phyloP scores from a whole-genome alignment of 2,797 vertebrate species.

The Diceros bicornis region DNA sequence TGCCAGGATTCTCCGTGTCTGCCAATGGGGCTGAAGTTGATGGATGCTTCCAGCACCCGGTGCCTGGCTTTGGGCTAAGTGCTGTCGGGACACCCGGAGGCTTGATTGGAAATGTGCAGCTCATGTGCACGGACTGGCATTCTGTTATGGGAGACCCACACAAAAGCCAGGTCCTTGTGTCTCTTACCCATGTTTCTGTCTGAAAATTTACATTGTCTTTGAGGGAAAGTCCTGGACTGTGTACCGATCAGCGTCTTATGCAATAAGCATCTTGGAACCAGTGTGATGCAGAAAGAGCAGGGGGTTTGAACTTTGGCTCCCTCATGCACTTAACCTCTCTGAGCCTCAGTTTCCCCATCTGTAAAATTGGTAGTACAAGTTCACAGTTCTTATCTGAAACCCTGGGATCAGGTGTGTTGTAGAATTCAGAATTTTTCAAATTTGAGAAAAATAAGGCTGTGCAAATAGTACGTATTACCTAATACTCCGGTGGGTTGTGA shows the following conservation, averaged over 20 bases:
- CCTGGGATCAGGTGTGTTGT: not conserved
- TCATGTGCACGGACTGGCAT: not conserved
- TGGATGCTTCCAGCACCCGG: not conserved
- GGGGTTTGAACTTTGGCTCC: not conserved
- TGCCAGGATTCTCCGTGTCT: not conserved
- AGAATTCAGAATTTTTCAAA: not conserved
- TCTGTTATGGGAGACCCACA: not conserved
- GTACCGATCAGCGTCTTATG: fast-evolving
- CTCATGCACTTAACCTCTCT: not conserved
- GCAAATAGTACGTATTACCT: not conserved
- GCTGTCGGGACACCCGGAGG: not conserved
- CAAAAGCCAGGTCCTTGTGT: not conserved
- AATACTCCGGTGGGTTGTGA: fast-evolving
- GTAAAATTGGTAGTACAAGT: not conserved
- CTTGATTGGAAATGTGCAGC: not conserved
- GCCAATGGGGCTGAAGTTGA: not conserved
- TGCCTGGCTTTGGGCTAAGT: not conserved
- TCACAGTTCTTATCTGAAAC: not conserved
- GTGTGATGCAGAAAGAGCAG: too few relatives aligned
- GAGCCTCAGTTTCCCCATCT: not conserved
- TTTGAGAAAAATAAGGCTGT: not conserved
- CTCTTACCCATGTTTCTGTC: not conserved
- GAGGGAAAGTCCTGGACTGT: not conserved
- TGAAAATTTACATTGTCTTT: not conserved
- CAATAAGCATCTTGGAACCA: not conserved